Evolutionary conservation across 2,797 vertebrate species (phyloP).

Genomic region (Labeo calbasu): DNA sequence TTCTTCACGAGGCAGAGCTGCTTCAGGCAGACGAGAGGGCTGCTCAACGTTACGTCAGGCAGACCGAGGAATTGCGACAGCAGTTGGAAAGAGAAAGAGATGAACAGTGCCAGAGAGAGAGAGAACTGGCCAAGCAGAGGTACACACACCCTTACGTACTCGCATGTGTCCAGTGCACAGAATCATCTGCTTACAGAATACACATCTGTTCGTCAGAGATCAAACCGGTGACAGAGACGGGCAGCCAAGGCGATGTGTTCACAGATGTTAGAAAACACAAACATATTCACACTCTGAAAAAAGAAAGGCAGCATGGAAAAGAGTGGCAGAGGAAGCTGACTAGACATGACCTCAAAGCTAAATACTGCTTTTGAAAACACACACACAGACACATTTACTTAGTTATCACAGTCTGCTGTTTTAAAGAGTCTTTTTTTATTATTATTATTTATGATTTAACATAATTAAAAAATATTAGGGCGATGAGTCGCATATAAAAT

Average conservation of each 20-base stretch:
- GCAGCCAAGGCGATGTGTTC: not conserved
- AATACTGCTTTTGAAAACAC: not conserved
- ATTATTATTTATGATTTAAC: not conserved
- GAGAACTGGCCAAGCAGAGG: constrained; percentile 85
- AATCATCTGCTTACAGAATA: not conserved
- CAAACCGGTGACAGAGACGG: not conserved
- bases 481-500: too few relatives aligned
- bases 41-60: constrained; percentile 79
- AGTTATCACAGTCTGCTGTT: not conserved
- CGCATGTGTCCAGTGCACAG: not conserved
- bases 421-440: not conserved
- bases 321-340: not conserved
- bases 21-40: constrained; percentile 85
- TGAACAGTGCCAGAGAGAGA: constrained; percentile 84
- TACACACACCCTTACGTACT: constrained; percentile 46
- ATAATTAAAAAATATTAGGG: too few relatives aligned
- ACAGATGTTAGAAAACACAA: constrained; percentile 15
- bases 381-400: not conserved
- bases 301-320: not conserved
- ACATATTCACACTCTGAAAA: not conserved
- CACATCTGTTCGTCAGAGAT: constrained; percentile 10
- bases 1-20: constrained; percentile 89
- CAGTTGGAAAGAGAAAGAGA: constrained; percentile 86
- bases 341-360: constrained; percentile 26
- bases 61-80: constrained; percentile 83